A percentile compares a stretch with the other conserved stretches of the same genome.
phyloP scores from a whole-genome alignment of 1,140 invertebrate species.

The Cataglyphis hispanica region DNA sequence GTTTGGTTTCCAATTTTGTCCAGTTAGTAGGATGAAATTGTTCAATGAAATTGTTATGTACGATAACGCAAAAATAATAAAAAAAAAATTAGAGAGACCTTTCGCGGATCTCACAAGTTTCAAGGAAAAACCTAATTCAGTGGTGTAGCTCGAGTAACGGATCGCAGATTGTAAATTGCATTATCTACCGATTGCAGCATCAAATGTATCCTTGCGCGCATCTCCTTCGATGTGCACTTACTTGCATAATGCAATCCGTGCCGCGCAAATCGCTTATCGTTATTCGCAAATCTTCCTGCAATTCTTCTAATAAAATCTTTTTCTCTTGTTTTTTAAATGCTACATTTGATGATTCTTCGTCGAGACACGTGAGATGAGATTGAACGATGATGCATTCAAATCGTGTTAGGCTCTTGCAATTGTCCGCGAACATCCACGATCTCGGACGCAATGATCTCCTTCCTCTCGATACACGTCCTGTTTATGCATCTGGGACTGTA shows the following conservation, averaged over 20 bases:
- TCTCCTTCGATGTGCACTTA: background rate
- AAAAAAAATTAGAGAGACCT: too few relatives aligned
- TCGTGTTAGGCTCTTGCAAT: background rate
- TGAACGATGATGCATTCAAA: background rate
- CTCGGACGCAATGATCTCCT: conserved; percentile 55
- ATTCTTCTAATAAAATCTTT: conserved; percentile 13
- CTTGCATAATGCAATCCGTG: background rate
- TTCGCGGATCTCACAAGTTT: conserved; percentile 6
- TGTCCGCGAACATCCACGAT: background rate
- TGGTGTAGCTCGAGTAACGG: background rate
- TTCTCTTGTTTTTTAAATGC: background rate
- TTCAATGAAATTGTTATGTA: background rate
- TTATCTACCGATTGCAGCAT: background rate
- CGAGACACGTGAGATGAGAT: background rate
- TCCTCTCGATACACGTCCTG: conserved; percentile 65
- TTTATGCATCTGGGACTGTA: conserved; percentile 68
- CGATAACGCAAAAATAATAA: background rate
- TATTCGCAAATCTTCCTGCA: conserved; percentile 11
- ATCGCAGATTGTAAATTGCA: conserved; percentile 15
- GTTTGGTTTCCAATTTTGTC: background rate
- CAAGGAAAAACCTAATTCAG: background rate
- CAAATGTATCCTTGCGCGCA: conserved; percentile 33
- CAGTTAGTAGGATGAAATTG: too few relatives aligned
- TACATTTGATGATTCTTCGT: too few relatives aligned
- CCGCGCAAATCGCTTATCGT: background rate